These are phyloP conservation scores for Pitangus sulphuratus DNA, from an alignment of 2,797 vertebrate species.

Conservation along the genomic window DNA sequence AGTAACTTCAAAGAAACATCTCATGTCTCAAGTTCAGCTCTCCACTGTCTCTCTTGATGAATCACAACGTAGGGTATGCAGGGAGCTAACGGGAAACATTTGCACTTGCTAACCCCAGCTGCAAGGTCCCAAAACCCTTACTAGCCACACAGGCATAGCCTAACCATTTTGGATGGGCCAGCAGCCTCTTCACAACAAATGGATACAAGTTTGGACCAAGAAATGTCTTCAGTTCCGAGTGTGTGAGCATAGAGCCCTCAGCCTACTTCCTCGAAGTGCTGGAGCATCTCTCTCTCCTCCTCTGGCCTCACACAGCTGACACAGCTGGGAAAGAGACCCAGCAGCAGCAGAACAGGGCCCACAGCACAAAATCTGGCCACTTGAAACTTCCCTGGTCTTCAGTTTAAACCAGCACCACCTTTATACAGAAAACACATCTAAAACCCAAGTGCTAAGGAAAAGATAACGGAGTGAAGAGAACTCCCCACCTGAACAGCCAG, in stretches of 20 bases:
- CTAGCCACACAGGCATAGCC: neutral
- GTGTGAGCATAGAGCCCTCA: neutral
- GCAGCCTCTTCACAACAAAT: neutral
- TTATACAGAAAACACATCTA: neutral
- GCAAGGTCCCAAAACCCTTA: neutral
- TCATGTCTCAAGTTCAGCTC: neutral
- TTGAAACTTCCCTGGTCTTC: neutral
- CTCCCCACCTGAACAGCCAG: neutral
- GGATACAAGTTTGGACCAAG: neutral
- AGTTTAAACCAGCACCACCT: neutral
- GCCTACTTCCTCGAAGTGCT: neutral
- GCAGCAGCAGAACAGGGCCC: neutral
- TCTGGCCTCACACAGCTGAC: neutral
- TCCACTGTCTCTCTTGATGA: neutral
- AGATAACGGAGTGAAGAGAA: neutral
- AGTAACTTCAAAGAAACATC: slow-evolving; percentile 8
- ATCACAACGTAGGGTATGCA: neutral
- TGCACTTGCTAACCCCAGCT: neutral
- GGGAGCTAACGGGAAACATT: neutral
- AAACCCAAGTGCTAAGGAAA: neutral
- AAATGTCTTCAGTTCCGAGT: neutral
- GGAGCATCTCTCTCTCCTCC: neutral
- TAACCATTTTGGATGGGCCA: neutral
- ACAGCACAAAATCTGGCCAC: neutral
- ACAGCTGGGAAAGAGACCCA: neutral